Percentiles rank a stretch among this genome's conserved stretches.
phyloP scores from a whole-genome alignment of 2,888 invertebrate genomes.

The Chaitophorus viminalis region DNA sequence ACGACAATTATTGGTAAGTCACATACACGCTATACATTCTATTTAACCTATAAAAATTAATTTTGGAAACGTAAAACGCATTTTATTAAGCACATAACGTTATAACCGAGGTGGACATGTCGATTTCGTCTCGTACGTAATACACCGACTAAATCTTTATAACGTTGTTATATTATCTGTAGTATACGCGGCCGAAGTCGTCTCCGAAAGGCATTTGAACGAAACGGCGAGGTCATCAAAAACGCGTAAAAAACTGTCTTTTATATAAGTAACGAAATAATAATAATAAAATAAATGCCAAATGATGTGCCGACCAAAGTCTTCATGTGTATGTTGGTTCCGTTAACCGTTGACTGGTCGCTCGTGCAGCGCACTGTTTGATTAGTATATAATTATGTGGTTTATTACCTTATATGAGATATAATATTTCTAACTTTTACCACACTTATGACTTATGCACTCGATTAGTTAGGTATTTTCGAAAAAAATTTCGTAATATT shows the following conservation, averaged over 20 bases:
- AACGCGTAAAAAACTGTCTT: background rate
- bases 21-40: background rate
- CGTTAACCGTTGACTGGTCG: too few relatives aligned
- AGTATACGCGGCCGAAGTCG: background rate
- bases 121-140: background rate
- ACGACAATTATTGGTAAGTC: background rate
- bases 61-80: background rate
- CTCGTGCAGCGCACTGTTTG: too few relatives aligned
- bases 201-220: background rate
- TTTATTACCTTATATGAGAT: too few relatives aligned
- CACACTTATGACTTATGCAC: too few relatives aligned
- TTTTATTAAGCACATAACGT: background rate
- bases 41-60: background rate
- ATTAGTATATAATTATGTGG: too few relatives aligned
- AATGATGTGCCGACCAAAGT: too few relatives aligned
- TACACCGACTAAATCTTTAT: background rate
- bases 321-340: too few relatives aligned
- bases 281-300: background rate
- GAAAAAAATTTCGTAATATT: too few relatives aligned
- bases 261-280: background rate
- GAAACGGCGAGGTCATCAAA: background rate
- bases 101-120: background rate
- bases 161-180: background rate
- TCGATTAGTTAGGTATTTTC: too few relatives aligned
- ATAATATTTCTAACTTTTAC: too few relatives aligned